Percentiles rank a stretch among this genome's conserved stretches.
Conservation (phyloP, 2,888 invertebrate species). For the Ophonus ardosiacus region DNA sequence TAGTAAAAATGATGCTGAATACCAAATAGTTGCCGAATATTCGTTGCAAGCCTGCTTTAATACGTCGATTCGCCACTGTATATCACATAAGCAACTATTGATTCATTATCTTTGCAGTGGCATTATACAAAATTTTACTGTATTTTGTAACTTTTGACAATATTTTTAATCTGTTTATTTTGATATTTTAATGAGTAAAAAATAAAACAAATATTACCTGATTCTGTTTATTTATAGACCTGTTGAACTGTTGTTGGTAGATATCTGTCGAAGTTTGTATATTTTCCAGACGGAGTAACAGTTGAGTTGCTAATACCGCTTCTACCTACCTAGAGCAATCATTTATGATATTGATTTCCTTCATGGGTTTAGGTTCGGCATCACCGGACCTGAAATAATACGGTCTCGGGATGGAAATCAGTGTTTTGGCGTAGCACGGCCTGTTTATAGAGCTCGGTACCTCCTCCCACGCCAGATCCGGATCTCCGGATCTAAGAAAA, state of each 20-base stretch:
- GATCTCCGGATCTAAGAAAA: slow-evolving; percentile 5
- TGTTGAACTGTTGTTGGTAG: neutral
- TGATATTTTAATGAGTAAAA: too few relatives aligned
- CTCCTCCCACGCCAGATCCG: neutral
- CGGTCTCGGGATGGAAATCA: slow-evolving; percentile 44
- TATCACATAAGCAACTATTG: too few relatives aligned
- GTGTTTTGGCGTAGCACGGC: slow-evolving; percentile 20
- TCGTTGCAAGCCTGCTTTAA: too few relatives aligned
- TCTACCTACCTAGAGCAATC: neutral
- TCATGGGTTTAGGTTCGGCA: slow-evolving; percentile 1
- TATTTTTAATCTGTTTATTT: too few relatives aligned
- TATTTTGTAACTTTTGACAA: too few relatives aligned
- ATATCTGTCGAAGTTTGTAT: neutral
- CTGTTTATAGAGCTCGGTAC: slow-evolving; percentile 42
- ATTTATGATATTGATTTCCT: slow-evolving; percentile 43
- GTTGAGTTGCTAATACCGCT: neutral
- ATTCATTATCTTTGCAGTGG: too few relatives aligned
- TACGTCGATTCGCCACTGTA: too few relatives aligned
- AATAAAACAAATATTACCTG: too few relatives aligned
- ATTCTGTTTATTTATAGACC: too few relatives aligned
- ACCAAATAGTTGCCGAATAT: too few relatives aligned
- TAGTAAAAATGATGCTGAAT: too few relatives aligned
- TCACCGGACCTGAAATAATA: slow-evolving; percentile 48
- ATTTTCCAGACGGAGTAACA: neutral
- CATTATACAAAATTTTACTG: too few relatives aligned